Evolutionary conservation across 2,888 invertebrate species (phyloP), one percentile per base, ranked within the genome.

Genomic region (Lymantria monacha): DNA sequence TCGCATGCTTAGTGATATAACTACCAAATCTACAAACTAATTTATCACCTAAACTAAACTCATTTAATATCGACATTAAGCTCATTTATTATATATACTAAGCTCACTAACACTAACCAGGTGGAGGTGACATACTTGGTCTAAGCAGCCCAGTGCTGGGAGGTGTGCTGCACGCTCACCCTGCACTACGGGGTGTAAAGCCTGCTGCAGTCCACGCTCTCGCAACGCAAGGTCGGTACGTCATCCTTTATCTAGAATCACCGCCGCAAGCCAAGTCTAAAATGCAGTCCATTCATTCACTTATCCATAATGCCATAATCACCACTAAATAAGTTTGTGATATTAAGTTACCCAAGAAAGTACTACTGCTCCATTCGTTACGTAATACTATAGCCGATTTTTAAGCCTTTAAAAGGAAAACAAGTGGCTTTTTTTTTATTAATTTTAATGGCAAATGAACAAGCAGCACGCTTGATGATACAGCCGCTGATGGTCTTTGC

Each of bases 131-230:
- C 56, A 85, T 90, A 61, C 85, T 91, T 57, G 90, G 91, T 8
- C 74, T 90, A 10, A 82, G 83, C 72, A 87, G 87, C 73, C 87
- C 88, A 3, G 87, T 90, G 56, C 75, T 89, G 52, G 86, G 88
- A 7, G 88, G 89, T 0, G 85, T 89, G 22, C 72, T 87, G 33
- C 88, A 93, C 62, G 83, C 93, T 65, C 95, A 95, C 82, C 94
- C 95, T 3, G 95, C 95, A 1, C 84, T 95, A 58, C 89, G 95
- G 46, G 94, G 94, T 48, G 92, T 95, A 42, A 94, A 94, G 74
- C 92, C 93, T 0, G 78, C 87, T 0, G 79, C 91, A 0, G 85
- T 91, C 49, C 91, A 90, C 75, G 84, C 88, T 63, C 79, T 91
- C 42, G 87, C 91, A 58, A 85, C 87, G 72, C 90, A 90, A 91